phyloP scores from a whole-genome alignment of 2,113 vertebrate genomes.

The Miniopterus natalensis region DNA sequence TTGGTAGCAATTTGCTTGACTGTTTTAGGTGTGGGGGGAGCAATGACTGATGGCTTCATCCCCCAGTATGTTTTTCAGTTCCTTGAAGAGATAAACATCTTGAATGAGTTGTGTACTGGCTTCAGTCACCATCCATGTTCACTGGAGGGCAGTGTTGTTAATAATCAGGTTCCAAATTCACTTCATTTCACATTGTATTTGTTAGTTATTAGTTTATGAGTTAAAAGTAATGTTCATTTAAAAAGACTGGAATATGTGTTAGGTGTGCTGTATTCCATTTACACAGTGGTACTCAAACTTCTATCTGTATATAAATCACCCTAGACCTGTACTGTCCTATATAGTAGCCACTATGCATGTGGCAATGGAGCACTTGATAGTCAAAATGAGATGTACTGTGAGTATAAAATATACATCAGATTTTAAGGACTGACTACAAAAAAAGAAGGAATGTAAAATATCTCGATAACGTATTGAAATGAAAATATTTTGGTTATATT shows the following conservation, averaged over 20 bases:
- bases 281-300: slow-evolving; percentile 23
- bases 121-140: background rate
- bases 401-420: background rate
- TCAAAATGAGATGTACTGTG: background rate
- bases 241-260: background rate
- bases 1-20: background rate
- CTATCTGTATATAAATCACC: background rate
- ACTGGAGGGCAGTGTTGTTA: background rate
- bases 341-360: background rate
- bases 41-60: background rate
- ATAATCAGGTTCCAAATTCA: background rate
- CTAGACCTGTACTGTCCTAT: background rate
- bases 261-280: background rate
- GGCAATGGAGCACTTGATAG: background rate
- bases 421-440: background rate
- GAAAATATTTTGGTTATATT: slow-evolving; percentile 32
- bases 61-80: background rate
- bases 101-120: background rate
- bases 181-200: background rate
- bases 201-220: background rate
- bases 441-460: slow-evolving; percentile 4
- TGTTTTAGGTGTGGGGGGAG: background rate
- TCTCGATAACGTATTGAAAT: background rate
- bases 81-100: background rate
- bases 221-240: slow-evolving; percentile 14